A percentile compares a stretch with the other conserved stretches of the same genome.
Conservation (phyloP, 2,888 invertebrate species). For the Apoda limacodes region DNA sequence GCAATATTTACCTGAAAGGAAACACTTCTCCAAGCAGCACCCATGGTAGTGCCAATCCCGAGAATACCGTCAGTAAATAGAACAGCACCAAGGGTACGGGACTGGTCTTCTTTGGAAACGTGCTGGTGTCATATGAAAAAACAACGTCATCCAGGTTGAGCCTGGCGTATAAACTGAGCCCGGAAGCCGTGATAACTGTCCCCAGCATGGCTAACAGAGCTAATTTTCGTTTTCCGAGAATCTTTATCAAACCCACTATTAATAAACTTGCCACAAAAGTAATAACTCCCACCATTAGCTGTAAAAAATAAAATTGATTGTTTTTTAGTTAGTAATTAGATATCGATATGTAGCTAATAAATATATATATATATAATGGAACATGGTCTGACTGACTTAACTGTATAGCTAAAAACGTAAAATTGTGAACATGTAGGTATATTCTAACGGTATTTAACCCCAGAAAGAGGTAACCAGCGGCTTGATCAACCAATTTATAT, state of each 20-base stretch:
- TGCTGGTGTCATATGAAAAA: constrained; percentile 45
- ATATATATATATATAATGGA: too few species aligned
- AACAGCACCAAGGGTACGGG: constrained; percentile 49
- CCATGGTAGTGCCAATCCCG: constrained; percentile 64
- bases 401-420: too few species aligned
- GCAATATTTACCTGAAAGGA: constrained; percentile 57
- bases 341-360: too few species aligned
- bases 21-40: constrained; percentile 69
- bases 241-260: constrained; percentile 46
- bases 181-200: constrained; percentile 36
- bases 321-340: too few species aligned
- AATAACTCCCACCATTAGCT: constrained; percentile 60
- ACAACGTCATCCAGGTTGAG: constrained; percentile 30
- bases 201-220: constrained; percentile 41
- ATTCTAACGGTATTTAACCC: too few species aligned
- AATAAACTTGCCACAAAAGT: constrained; percentile 47
- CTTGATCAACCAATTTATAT: too few species aligned
- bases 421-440: too few species aligned
- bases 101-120: constrained; percentile 48
- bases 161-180: constrained; percentile 42
- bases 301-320: too few species aligned
- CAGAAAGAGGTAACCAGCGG: too few species aligned
- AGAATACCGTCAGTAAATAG: constrained; percentile 44
- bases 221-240: constrained; percentile 49
- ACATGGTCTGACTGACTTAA: too few species aligned